A percentile compares a stretch with the other conserved stretches of the same genome.
Conservation (phyloP, 1,140 invertebrate species). For the Streblospio benedicti region DNA sequence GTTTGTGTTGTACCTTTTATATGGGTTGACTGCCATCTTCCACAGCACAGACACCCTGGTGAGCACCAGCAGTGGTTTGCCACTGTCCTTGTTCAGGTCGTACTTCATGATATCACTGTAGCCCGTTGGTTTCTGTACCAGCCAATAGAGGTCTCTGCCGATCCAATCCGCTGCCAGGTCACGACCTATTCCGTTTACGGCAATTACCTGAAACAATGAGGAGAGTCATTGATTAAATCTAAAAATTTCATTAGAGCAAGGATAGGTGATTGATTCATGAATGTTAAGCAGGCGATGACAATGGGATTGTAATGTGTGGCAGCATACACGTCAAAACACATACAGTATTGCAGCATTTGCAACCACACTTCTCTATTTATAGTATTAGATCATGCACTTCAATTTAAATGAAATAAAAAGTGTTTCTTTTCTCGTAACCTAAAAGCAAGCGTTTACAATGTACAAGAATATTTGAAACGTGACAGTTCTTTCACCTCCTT, state of each 20-base stretch:
- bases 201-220: constrained; percentile 49
- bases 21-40: not conserved
- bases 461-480: too few species aligned
- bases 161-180: constrained; percentile 78
- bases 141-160: constrained; percentile 69
- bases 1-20: constrained; percentile 10
- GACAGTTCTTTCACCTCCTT: too few species aligned
- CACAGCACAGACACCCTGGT: not conserved
- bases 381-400: too few species aligned
- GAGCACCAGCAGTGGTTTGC: constrained; percentile 34
- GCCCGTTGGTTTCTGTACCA: constrained; percentile 53
- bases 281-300: too few species aligned
- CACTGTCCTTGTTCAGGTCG: constrained; percentile 53
- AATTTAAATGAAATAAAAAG: too few species aligned
- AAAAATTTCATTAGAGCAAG: too few species aligned
- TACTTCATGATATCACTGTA: constrained; percentile 46
- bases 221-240: not conserved
- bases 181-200: constrained; percentile 58
- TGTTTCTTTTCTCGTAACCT: too few species aligned
- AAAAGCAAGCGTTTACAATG: not conserved
- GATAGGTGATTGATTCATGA: too few species aligned
- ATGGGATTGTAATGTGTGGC: too few species aligned
- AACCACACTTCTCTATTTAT: too few species aligned
- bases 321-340: too few species aligned
- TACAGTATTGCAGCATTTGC: too few species aligned